A percentile compares a stretch with the other conserved stretches of the same genome.
phyloP scores from a whole-genome alignment of 2,797 vertebrate genomes.

The Agapornis canus region DNA sequence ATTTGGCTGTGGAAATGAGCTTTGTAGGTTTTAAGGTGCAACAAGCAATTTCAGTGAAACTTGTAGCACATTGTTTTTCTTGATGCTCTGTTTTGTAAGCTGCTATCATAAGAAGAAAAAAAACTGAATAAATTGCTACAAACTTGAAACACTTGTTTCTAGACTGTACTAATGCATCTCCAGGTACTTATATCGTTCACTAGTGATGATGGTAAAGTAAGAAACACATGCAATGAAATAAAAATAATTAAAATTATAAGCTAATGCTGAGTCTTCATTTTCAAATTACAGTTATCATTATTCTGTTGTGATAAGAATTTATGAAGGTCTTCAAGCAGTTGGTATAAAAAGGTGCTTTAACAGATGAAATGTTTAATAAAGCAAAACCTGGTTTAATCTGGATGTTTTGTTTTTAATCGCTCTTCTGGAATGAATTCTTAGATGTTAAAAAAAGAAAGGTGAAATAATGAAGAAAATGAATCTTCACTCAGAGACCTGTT shows the following conservation, averaged over 20 bases:
- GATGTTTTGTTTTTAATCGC: not conserved
- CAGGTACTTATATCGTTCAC: not conserved
- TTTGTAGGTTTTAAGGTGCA: not conserved
- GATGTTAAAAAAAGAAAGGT: not conserved
- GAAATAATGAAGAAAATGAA: not conserved
- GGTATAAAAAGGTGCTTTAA: not conserved
- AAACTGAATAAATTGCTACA: not conserved
- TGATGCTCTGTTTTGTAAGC: not conserved
- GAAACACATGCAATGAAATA: not conserved
- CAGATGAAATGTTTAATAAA: not conserved
- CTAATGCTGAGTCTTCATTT: not conserved
- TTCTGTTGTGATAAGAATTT: not conserved
- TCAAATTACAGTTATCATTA: not conserved
- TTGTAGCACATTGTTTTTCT: not conserved
- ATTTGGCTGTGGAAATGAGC: not conserved
- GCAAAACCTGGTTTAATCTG: not conserved
- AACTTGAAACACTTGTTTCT: not conserved
- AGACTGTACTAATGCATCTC: not conserved
- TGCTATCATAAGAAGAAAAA: not conserved
- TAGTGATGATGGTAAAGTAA: not conserved
- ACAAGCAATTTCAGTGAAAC: not conserved
- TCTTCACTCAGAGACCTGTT: not conserved
- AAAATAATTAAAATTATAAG: not conserved
- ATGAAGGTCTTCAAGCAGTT: not conserved
- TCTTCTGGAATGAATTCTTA: not conserved